Evolutionary conservation across 2,113 vertebrate species (phyloP).

Genomic region (Labeo rohita): DNA sequence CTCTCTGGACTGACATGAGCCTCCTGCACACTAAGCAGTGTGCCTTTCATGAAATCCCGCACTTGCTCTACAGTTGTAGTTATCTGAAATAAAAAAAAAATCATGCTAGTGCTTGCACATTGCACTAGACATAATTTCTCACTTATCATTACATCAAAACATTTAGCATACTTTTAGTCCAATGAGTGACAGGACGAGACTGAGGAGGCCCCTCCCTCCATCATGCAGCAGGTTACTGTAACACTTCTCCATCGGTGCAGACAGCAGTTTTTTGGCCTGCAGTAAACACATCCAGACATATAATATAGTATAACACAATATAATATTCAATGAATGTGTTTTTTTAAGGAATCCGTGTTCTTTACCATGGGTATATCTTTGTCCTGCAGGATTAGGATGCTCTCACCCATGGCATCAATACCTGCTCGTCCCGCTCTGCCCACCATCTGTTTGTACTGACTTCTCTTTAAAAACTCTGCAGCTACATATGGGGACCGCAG

Average conservation of each 20-base stretch:
- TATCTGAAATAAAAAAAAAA: conserved; percentile 74
- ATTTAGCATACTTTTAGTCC: conserved; percentile 84
- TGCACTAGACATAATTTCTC: not conserved
- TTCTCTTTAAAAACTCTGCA: conserved; percentile 88
- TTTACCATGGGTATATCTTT: conserved; percentile 85
- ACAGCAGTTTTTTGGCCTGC: conserved; percentile 83
- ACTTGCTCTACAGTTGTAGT: conserved; percentile 76
- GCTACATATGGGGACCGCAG: conserved; percentile 92
- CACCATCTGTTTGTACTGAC: conserved; percentile 95
- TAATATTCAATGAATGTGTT: not conserved
- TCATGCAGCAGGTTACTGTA: conserved; percentile 85
- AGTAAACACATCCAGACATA: not conserved
- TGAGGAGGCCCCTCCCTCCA: conserved; percentile 80
- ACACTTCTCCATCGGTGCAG: conserved; percentile 87
- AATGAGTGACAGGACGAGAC: conserved; percentile 87
- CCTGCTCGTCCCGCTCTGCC: conserved; percentile 94
- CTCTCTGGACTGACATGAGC: conserved; percentile 76
- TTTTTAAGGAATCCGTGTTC: not conserved
- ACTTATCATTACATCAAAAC: not conserved
- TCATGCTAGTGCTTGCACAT: not conserved
- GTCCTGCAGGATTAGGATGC: conserved; percentile 90
- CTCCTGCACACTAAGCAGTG: conserved; percentile 86
- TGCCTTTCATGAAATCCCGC: conserved; percentile 79
- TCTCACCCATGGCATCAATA: conserved; percentile 89
- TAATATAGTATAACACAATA: not conserved